Percentiles rank a stretch among this genome's conserved stretches.
These are phyloP conservation scores for Grapholita molesta DNA, from an alignment of 1,140 invertebrate species.

Conservation along the genomic window DNA sequence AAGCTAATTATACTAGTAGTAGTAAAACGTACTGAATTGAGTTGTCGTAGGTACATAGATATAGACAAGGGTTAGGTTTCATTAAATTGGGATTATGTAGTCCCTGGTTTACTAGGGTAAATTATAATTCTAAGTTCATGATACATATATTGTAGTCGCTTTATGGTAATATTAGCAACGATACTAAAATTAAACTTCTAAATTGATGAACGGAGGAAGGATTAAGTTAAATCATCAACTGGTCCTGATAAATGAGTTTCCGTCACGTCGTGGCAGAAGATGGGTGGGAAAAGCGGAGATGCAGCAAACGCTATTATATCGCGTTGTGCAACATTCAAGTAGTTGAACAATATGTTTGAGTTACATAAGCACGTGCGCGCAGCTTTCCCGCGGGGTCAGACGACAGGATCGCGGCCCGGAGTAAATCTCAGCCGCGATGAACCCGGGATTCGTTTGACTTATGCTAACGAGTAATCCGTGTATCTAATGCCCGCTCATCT, in stretches of 20 bases:
- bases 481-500: slow-evolving; percentile 5
- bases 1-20: background rate
- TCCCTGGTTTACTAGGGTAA: background rate
- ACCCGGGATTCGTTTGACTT: slow-evolving; percentile 5
- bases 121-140: no score
- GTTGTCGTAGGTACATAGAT: no score
- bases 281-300: background rate
- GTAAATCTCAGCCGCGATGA: slow-evolving; percentile 13
- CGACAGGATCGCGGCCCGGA: slow-evolving; percentile 3
- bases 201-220: no score
- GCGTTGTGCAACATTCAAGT: background rate
- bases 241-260: no score
- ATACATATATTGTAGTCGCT: no score
- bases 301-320: background rate
- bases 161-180: no score
- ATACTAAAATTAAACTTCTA: no score
- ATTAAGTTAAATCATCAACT: no score
- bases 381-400: slow-evolving; percentile 13
- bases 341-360: slow-evolving; percentile 4
- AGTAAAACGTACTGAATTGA: background rate
- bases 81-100: background rate
- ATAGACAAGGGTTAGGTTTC: no score
- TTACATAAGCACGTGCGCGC: slow-evolving; percentile 15
- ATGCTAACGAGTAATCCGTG: slow-evolving; percentile 17
- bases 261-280: background rate